Base-by-base conservation (phyloP, 2,888 invertebrate species). In the Lissonota sp. region DNA sequence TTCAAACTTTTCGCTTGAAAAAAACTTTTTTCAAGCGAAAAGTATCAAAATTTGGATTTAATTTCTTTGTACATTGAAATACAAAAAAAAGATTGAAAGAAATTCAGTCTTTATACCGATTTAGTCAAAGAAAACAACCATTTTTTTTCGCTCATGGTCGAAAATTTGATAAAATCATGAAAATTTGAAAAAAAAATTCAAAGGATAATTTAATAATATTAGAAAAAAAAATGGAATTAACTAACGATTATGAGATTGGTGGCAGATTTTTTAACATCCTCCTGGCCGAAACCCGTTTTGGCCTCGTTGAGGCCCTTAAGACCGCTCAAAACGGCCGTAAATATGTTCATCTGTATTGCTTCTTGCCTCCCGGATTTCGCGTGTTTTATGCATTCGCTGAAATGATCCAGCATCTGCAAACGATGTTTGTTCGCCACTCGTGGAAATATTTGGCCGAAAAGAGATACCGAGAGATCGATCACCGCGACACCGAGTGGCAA, bases 321-420 rank as follows among this genome's bases (percentile, higher is more conserved):
- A 0, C 99, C 98, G 86, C 97, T 95, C 66, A 99, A 93, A 39
- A 99, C 93, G 0, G 99, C 98, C 0, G 99, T 98, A 91, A 99
- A 98, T 70, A 99, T 97, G 92, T 99, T 99, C 93, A 99, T 97
- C 92, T 99, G 99, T 14, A 97, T 97, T 0, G 99, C 99, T 92
- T 99, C 99, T 89, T 98, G 98, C 8, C 99, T 95, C 0, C 96
- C 95, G 8, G 98, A 98, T 90, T 99, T 99, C 0, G 98, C 97
- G 90, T 98, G 97, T 87, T 96, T 96, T 86, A 99, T 97, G 91
- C 98, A 99, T 91, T 99, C 99, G 26, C 96, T 95, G 91, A 99
- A 99, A 91, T 99, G 99, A 85, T 99, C 98, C 69, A 99, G 93
- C 97, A 99, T 98, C 94, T 99, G 99, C 74, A 99, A 95, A 89